These are phyloP conservation scores for Leptoteleia sp. DNA, from an alignment of 1,140 invertebrate genomes.

Conservation along the genomic window DNA sequence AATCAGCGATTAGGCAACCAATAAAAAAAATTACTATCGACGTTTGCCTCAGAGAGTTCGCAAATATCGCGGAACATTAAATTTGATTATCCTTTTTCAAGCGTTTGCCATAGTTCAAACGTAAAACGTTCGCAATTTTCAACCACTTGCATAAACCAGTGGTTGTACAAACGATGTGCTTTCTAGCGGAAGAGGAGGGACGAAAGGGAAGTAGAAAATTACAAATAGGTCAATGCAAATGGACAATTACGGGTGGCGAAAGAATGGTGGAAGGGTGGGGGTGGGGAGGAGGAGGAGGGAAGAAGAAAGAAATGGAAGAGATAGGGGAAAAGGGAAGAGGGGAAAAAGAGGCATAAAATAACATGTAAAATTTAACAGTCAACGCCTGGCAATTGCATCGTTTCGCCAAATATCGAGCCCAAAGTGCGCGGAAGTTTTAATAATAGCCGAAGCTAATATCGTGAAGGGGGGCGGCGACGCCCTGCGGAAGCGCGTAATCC, in stretches of 20 bases:
- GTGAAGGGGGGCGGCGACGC: slow-evolving; percentile 85
- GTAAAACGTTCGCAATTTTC: slow-evolving; percentile 29
- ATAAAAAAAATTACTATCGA: slow-evolving; percentile 29
- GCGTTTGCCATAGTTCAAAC: neutral
- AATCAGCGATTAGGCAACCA: slow-evolving; percentile 32
- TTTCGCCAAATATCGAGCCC: slow-evolving; percentile 9
- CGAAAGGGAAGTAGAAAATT: no score
- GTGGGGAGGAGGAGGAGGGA: slow-evolving; percentile 12
- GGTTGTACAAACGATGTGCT: slow-evolving; percentile 10
- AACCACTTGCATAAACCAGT: slow-evolving; percentile 9
- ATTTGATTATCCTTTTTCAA: slow-evolving; percentile 38
- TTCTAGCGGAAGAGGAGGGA: no score
- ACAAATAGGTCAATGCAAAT: no score
- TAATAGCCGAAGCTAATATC: slow-evolving; percentile 90
- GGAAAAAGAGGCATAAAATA: slow-evolving; percentile 2
- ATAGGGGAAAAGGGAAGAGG: neutral
- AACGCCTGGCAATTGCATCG: slow-evolving; percentile 43
- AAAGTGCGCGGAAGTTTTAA: slow-evolving; percentile 71
- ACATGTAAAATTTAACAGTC: slow-evolving; percentile 27
- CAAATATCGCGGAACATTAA: slow-evolving; percentile 35
- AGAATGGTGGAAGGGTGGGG: no score
- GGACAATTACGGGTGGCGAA: no score
- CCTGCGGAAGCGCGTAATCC: slow-evolving; percentile 88
- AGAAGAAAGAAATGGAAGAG: neutral
- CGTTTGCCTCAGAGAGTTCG: slow-evolving; percentile 15